phyloP scores from a whole-genome alignment of 2,113 vertebrate genomes.

The Prunella himalayana region DNA sequence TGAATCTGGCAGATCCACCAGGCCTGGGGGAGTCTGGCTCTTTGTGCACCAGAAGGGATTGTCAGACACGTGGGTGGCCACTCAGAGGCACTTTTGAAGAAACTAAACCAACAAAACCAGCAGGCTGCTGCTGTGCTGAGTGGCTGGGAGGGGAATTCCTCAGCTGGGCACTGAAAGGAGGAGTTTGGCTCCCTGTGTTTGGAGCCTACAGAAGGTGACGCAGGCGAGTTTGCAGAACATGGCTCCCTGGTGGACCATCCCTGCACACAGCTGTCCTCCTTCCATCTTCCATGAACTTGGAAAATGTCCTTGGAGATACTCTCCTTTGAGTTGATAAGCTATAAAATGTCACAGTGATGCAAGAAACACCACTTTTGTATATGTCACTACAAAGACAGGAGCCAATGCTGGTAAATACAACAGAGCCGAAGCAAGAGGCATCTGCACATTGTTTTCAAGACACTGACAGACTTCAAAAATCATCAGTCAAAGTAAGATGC shows the following conservation, averaged over 20 bases:
- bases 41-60: rapidly evolving
- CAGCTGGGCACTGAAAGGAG: neutral
- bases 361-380: neutral
- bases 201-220: rapidly evolving
- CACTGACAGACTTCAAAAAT: neutral
- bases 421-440: neutral
- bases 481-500: neutral
- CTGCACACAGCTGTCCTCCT: neutral
- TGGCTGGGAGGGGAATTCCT: neutral
- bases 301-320: neutral
- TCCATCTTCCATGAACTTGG: neutral
- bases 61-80: neutral
- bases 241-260: neutral
- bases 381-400: neutral
- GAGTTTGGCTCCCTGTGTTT: neutral
- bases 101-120: neutral
- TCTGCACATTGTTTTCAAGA: neutral
- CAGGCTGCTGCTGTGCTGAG: neutral
- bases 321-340: neutral
- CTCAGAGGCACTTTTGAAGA: neutral
- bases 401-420: neutral
- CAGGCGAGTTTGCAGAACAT: neutral
- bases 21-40: neutral
- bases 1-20: rapidly evolving
- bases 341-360: neutral